phyloP scores from a whole-genome alignment of 2,888 invertebrate genomes.

The Gastracanthus pulcherrimus region DNA sequence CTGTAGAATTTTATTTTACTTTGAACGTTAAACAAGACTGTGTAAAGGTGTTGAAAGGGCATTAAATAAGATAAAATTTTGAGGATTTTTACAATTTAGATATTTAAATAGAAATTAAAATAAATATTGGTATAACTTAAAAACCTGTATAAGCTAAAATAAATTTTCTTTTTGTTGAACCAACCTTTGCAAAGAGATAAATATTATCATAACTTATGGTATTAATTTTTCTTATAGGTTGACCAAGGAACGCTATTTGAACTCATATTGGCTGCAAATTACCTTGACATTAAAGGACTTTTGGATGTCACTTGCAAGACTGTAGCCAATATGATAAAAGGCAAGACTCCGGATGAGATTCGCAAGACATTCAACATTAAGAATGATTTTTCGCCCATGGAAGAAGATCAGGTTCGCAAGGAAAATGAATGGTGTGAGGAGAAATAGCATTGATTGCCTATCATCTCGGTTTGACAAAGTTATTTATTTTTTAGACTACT shows the following conservation, averaged over 20 bases:
- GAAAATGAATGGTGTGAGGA: slow-evolving; percentile 97
- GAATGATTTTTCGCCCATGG: slow-evolving; percentile 96
- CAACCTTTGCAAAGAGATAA: no score
- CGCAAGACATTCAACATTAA: slow-evolving; percentile 98
- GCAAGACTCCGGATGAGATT: slow-evolving; percentile 98
- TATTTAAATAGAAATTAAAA: no score
- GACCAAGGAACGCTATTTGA: slow-evolving; percentile 98
- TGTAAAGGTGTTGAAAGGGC: no score
- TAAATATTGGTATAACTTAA: no score
- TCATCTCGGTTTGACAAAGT: slow-evolving; percentile 56
- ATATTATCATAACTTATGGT: no score
- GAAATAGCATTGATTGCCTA: slow-evolving; percentile 82
- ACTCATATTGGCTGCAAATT: slow-evolving; percentile 97
- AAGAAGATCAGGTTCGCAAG: slow-evolving; percentile 98
- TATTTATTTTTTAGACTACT: slow-evolving; percentile 34
- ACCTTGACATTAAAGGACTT: slow-evolving; percentile 96
- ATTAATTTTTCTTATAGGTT: slow-evolving; percentile 79
- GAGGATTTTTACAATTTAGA: no score
- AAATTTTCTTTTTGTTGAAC: no score
- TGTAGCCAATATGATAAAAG: slow-evolving; percentile 99
- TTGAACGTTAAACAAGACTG: no score
- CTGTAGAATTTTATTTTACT: no score
- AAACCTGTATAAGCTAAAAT: no score
- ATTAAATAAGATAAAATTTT: no score
- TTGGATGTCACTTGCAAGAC: slow-evolving; percentile 99